Conservation (phyloP, 2,797 vertebrate species). For the Psittacula echo region DNA sequence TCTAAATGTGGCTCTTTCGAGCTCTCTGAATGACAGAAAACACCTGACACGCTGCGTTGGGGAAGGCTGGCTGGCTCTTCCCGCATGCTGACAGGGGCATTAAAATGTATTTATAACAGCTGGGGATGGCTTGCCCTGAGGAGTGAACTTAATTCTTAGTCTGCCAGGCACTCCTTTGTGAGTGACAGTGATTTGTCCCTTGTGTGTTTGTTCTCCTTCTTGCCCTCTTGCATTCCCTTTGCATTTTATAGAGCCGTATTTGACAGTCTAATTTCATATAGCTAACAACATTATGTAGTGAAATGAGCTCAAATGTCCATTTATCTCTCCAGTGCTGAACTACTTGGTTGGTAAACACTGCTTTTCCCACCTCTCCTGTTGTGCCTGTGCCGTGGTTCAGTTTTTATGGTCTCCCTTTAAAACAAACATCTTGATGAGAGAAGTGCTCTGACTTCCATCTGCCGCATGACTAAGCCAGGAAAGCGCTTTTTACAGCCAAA, state of each 20-base stretch:
- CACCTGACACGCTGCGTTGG: slow-evolving; percentile 53
- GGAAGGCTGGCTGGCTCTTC: slow-evolving; percentile 37
- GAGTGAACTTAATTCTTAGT: slow-evolving; percentile 77
- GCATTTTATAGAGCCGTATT: slow-evolving; percentile 66
- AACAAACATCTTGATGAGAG: slow-evolving; percentile 14
- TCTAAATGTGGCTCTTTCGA: slow-evolving; percentile 50
- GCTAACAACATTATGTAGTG: slow-evolving; percentile 70
- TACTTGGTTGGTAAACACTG: slow-evolving; percentile 53
- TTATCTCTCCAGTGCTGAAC: slow-evolving; percentile 28
- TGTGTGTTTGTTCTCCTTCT: slow-evolving; percentile 62
- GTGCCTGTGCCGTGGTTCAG: not conserved
- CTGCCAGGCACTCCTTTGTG: slow-evolving; percentile 76
- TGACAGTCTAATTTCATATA: slow-evolving; percentile 77
- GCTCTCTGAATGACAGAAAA: slow-evolving; percentile 58
- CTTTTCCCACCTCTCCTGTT: not conserved
- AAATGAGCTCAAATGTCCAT: slow-evolving; percentile 59
- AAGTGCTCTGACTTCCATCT: not conserved
- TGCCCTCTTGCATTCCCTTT: slow-evolving; percentile 57
- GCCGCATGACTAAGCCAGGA: not conserved
- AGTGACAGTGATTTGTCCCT: slow-evolving; percentile 80
- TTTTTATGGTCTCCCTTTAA: slow-evolving; percentile 6
- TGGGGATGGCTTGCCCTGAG: slow-evolving; percentile 72
- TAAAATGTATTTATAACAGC: slow-evolving; percentile 77
- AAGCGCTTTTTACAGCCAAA: not conserved
- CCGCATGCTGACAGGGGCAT: slow-evolving; percentile 69